Evolutionary conservation across 2,888 invertebrate genomes (phyloP), one percentile per base, ranked within the genome.

Genomic region (Xestia xanthographa): DNA sequence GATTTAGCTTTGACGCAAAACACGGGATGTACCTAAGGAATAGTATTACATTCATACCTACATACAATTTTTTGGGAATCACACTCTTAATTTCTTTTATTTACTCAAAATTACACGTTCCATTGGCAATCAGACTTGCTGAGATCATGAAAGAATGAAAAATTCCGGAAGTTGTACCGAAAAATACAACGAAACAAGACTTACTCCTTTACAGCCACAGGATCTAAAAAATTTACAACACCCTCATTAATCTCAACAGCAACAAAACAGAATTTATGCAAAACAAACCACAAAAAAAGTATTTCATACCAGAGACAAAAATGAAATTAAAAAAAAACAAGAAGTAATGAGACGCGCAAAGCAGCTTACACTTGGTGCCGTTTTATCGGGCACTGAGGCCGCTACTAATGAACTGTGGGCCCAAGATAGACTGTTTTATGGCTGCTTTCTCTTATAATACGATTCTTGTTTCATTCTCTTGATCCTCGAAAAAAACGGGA

Each of bases 371-470:
- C 82, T 89, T 75, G 76, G 86, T 85, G 89, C 86, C 87, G 80
- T 87, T 88, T 91, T 90, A 89, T 89, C 85, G 81, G 77, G 82
- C 80, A 83, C 88, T 82, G 84, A 87, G 86, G 65, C 76, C 80
- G 85, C 73, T 86, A 87, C 91, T 93, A 93, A 92, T 93, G 92
- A 92, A 90, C 91, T 90, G 89, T 90, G 89, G 84, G 88, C 85
- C 85, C 79, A 86, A 88, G 90, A 90, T 92, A 91, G 89, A 90
- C 90, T 84, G 88, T 94, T 94, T 94, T 92, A 94, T 89, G 88
- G 81, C 67, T 68, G 87, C 83, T 83, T 79, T 68, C 77, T 63
- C 56, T 80, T 65, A 66, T 78, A 72, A 82, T 77, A 77, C 62
- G 41, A 77, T 77, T 74, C 48, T 80, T 67, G 26, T 75, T 73